Conservation (phyloP, 2,888 invertebrate species). For the Operophtera brumata region DNA sequence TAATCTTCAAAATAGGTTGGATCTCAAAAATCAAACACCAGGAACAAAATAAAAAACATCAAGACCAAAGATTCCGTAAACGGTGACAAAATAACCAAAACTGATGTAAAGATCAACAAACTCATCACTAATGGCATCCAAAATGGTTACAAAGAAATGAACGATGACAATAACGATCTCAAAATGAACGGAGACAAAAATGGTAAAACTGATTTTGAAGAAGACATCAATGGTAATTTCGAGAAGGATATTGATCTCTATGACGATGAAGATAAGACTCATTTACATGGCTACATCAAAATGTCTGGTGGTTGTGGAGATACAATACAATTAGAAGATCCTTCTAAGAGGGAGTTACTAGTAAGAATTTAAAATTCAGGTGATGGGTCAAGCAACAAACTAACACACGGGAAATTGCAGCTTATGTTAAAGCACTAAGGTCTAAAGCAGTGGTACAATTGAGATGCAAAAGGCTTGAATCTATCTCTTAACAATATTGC, state of each 20-base stretch:
- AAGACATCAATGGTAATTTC: slow-evolving; percentile 23
- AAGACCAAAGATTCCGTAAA: slow-evolving; percentile 26
- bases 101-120: slow-evolving; percentile 8
- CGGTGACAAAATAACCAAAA: slow-evolving; percentile 17
- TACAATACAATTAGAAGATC: slow-evolving; percentile 66
- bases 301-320: slow-evolving; percentile 61
- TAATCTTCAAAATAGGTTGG: slow-evolving; percentile 44
- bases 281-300: slow-evolving; percentile 64
- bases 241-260: slow-evolving; percentile 33
- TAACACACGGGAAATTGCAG: too few relatives aligned
- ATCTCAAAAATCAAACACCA: slow-evolving; percentile 46
- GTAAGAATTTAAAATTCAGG: slow-evolving; percentile 50
- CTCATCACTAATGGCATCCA: neutral
- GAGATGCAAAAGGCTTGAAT: too few relatives aligned
- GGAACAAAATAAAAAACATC: slow-evolving; percentile 33
- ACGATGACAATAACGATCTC: slow-evolving; percentile 3
- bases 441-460: too few relatives aligned
- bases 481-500: too few relatives aligned
- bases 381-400: slow-evolving; percentile 22
- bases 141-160: slow-evolving; percentile 19
- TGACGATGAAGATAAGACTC: slow-evolving; percentile 39
- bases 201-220: slow-evolving; percentile 10
- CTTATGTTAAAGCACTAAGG: too few relatives aligned
- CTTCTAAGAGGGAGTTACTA: slow-evolving; percentile 62
- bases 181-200: neutral